These are phyloP conservation scores for Dermolepida albohirtum DNA, from an alignment of 2,888 invertebrate species.

Conservation along the genomic window DNA sequence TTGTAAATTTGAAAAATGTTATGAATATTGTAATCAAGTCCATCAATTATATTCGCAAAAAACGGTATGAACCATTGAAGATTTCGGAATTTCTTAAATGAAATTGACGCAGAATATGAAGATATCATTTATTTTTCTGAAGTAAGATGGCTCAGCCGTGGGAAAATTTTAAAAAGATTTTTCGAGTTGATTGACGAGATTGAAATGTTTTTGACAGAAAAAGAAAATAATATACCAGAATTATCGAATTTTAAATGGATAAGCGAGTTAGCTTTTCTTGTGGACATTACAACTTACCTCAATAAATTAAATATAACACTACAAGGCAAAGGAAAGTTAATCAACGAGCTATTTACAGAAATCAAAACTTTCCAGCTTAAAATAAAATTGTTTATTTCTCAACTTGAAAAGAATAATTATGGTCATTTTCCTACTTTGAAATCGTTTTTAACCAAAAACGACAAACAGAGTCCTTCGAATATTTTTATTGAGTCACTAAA, in stretches of 20 bases:
- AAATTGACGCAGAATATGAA: slow-evolving; percentile 37
- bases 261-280: too few species aligned
- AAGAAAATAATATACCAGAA: slow-evolving; percentile 12
- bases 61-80: slow-evolving; percentile 20
- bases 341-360: slow-evolving; percentile 38
- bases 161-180: slow-evolving; percentile 29
- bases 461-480: slow-evolving; percentile 46
- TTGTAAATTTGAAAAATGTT: slow-evolving; percentile 26
- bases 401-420: too few species aligned
- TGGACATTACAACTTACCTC: too few species aligned
- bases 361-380: slow-evolving; percentile 29
- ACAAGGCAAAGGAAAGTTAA: slow-evolving; percentile 39
- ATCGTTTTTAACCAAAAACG: too few species aligned
- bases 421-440: too few species aligned
- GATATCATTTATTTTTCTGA: slow-evolving; percentile 31
- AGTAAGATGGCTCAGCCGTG: slow-evolving; percentile 32
- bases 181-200: slow-evolving; percentile 1
- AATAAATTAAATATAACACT: slow-evolving; percentile 43
- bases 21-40: slow-evolving; percentile 22
- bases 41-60: background rate
- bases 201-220: too few species aligned
- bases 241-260: too few species aligned
- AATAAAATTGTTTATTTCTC: too few species aligned
- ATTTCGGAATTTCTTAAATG: too few species aligned
- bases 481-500: slow-evolving; percentile 46